phyloP scores from a whole-genome alignment of 2,888 invertebrate genomes.

The Hecatera dysodea region DNA sequence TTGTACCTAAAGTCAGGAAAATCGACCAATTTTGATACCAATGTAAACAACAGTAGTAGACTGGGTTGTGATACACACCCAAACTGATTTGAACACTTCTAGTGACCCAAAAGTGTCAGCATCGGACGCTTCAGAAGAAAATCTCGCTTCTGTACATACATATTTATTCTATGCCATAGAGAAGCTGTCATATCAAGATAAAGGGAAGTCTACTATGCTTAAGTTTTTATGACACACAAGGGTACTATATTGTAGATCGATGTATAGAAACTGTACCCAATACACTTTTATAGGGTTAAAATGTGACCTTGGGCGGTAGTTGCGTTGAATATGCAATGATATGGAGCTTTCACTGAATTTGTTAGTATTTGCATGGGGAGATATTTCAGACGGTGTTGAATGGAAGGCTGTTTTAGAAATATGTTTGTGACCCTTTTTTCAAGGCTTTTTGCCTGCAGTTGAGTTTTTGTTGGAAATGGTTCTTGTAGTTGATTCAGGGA shows the following conservation, averaged over 20 bases:
- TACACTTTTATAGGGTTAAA: slow-evolving; percentile 63
- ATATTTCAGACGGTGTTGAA: slow-evolving; percentile 25
- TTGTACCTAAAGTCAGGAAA: too few species aligned
- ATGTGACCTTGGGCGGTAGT: slow-evolving; percentile 59
- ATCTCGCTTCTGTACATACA: background rate
- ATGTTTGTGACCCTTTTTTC: slow-evolving; percentile 7
- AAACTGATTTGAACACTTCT: background rate
- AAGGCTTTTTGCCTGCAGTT: background rate
- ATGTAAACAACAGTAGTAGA: too few species aligned
- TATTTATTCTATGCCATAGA: slow-evolving; percentile 18
- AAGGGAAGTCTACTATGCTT: slow-evolving; percentile 46
- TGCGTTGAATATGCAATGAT: slow-evolving; percentile 62
- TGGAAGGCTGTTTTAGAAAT: slow-evolving; percentile 20
- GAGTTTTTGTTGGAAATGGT: background rate
- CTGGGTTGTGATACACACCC: too few species aligned
- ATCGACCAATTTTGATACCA: too few species aligned
- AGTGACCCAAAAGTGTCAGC: background rate
- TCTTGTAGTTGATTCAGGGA: too few species aligned
- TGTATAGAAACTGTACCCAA: slow-evolving; percentile 52
- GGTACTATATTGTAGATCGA: slow-evolving; percentile 53
- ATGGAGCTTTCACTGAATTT: slow-evolving; percentile 51
- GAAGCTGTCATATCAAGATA: slow-evolving; percentile 62
- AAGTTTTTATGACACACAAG: slow-evolving; percentile 61
- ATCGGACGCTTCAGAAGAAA: background rate
- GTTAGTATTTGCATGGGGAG: slow-evolving; percentile 58